These are phyloP conservation scores for Dendronephthya gigantea DNA, from an alignment of 64 coral and sea anemone genomes.

Conservation along the genomic window DNA sequence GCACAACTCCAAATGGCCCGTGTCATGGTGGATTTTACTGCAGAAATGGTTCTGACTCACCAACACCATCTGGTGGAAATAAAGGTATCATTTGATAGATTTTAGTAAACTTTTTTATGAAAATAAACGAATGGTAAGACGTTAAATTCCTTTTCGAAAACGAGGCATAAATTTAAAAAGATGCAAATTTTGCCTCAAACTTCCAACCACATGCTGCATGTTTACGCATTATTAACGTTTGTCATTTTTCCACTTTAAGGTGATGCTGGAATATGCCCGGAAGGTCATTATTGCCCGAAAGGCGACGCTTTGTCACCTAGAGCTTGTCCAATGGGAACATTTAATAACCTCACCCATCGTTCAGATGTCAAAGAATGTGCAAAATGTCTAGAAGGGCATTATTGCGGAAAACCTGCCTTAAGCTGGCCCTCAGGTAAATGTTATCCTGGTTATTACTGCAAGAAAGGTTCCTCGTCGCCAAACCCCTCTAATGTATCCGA, in stretches of 20 bases:
- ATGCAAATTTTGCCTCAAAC: too few relatives aligned
- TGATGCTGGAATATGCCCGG: conserved; percentile 85
- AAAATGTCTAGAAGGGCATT: conserved; percentile 63
- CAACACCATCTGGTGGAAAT: conserved; percentile 60
- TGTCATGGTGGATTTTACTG: conserved; percentile 80
- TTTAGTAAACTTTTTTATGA: not conserved
- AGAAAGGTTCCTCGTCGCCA: conserved; percentile 31
- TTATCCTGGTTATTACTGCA: conserved; percentile 79
- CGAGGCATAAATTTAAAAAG: not conserved
- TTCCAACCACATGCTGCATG: too few relatives aligned
- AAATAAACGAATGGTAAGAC: not conserved
- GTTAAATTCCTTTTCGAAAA: not conserved
- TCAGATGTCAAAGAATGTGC: conserved; percentile 42
- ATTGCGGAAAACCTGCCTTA: conserved; percentile 66
- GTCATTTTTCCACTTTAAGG: not conserved
- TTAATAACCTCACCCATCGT: conserved; percentile 60
- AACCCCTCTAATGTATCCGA: conserved; percentile 64
- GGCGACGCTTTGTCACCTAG: conserved; percentile 54
- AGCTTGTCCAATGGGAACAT: conserved; percentile 70
- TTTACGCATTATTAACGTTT: not conserved
- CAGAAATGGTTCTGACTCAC: conserved; percentile 84
- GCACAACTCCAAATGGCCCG: conserved; percentile 46
- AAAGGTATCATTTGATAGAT: not conserved
- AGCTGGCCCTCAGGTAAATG: conserved; percentile 80
- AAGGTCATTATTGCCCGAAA: conserved; percentile 58